Base-by-base conservation (phyloP, 2,888 invertebrate genomes). In the Chrysomela aeneicollis region DNA sequence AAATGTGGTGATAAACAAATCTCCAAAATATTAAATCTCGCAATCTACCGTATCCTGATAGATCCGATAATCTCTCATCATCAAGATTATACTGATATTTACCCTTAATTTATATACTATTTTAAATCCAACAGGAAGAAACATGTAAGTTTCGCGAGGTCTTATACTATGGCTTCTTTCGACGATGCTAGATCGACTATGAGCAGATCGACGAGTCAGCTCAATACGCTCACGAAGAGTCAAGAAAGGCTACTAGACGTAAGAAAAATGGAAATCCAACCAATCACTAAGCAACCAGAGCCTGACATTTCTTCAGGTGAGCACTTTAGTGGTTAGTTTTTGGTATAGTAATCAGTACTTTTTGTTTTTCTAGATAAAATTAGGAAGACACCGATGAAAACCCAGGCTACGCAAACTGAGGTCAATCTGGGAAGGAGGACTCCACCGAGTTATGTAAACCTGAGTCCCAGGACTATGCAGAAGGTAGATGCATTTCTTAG, bases 371-470 rank as follows among this genome's bases (percentile, higher is more conserved):
- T 86, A 88, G 94, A 94, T 83, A 92, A 92, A 81, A 85, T 92
- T 68, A 94, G 94, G 79, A 88, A 93, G 77, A 89, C 91, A 37
- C 90, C 91, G 0, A 95, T 95, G 95, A 92, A 94, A 82, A 95
- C 95, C 0, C 95, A 95, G 84, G 95, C 95, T 15, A 96, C 95
- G 3, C 95, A 96, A 84, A 95, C 91, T 4, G 95, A 95, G 85
- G 87, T 89, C 26, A 88, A 89, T 78, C 83, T 90, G 77, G 89
- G 89, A 74, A 86, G 90, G 74, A 90, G 89, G 82, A 89, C 88
- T n/a, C 80, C 87, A 55, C 87, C 91, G n/a, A 86, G 88, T 72
- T 87, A 88, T 74, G 85, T 90, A 68, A 90, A 91, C 15, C 82
- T 93, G 21, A 94, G 94, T 82, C 94, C 94, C 6, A 84, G 92